Conservation (phyloP, 2,113 vertebrate species). For the Gallinago media region DNA sequence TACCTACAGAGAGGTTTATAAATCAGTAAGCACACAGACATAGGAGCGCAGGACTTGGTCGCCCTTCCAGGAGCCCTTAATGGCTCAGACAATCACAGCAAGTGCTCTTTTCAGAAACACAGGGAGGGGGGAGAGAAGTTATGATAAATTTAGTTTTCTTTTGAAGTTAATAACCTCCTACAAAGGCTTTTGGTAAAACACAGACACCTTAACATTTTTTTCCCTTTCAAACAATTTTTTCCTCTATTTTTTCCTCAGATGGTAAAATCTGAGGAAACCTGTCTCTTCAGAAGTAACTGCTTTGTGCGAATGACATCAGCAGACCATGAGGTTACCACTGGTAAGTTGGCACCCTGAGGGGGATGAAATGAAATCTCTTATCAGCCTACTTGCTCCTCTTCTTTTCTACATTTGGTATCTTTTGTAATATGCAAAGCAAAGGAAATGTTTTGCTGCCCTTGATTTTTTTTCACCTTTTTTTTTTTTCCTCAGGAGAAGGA, state of each 20-base stretch:
- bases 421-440: conserved; percentile 61
- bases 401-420: conserved; percentile 33
- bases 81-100: conserved; percentile 34
- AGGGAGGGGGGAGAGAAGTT: conserved; percentile 2
- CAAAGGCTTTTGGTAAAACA: conserved; percentile 70
- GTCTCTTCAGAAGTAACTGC: conserved; percentile 70
- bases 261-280: conserved; percentile 65
- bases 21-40: conserved; percentile 16
- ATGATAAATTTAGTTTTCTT: conserved; percentile 68
- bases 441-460: conserved; percentile 39
- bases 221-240: conserved; percentile 59
- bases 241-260: conserved; percentile 50
- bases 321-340: conserved; percentile 47
- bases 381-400: conserved; percentile 26
- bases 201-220: conserved; percentile 64
- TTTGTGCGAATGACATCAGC: conserved; percentile 62
- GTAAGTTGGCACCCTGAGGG: conserved; percentile 60
- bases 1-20: conserved; percentile 55
- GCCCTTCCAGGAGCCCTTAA: conserved; percentile 28
- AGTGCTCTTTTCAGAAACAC: conserved; percentile 57
- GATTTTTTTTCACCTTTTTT: conserved; percentile 3
- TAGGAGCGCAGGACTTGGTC: background rate
- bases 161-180: conserved; percentile 77
- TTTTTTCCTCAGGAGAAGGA: background rate
- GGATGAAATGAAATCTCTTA: conserved; percentile 57